phyloP scores from a whole-genome alignment of 2,797 vertebrate species.

The Pseudomugil tenellus region DNA sequence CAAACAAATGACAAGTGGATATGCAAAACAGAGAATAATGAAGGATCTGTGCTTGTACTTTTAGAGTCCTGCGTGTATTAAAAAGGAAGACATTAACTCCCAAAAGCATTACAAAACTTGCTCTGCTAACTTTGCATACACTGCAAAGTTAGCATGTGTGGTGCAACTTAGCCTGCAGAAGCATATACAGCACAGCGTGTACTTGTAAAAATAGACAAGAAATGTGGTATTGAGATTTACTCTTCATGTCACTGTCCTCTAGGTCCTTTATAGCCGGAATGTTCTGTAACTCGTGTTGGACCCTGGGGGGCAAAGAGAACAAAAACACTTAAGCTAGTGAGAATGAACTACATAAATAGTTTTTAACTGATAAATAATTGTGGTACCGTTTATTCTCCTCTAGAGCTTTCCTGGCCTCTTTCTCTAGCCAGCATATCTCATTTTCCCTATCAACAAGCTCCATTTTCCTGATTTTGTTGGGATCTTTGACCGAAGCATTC shows the following conservation, averaged over 20 bases:
- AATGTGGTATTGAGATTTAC: slow-evolving; percentile 44
- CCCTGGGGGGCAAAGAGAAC: slow-evolving; percentile 48
- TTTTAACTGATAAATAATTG: slow-evolving; percentile 3
- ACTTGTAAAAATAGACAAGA: slow-evolving; percentile 16
- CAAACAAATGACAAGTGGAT: slow-evolving; percentile 21
- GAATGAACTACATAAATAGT: neutral
- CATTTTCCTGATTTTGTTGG: slow-evolving; percentile 23
- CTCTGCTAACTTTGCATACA: slow-evolving; percentile 27
- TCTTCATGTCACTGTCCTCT: slow-evolving; percentile 36
- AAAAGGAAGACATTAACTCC: slow-evolving; percentile 29
- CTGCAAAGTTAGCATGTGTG: slow-evolving; percentile 34
- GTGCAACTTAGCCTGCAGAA: slow-evolving; percentile 12
- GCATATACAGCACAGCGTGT: neutral
- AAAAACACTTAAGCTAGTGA: slow-evolving; percentile 14
- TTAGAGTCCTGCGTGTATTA: slow-evolving; percentile 20
- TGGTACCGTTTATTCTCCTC: slow-evolving; percentile 72
- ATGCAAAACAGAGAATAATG: slow-evolving; percentile 4
- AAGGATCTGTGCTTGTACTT: slow-evolving; percentile 15
- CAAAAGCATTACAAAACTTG: slow-evolving; percentile 20
- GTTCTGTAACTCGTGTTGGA: slow-evolving; percentile 65
- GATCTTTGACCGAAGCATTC: slow-evolving; percentile 36
- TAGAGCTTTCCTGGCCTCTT: slow-evolving; percentile 52
- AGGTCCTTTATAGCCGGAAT: slow-evolving; percentile 12
- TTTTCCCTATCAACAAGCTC: slow-evolving; percentile 59
- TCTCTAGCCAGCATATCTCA: slow-evolving; percentile 60